Percentiles rank a stretch among this genome's conserved stretches.
phyloP scores from a whole-genome alignment of 2,888 invertebrate species.

The Rosalia funebris region DNA sequence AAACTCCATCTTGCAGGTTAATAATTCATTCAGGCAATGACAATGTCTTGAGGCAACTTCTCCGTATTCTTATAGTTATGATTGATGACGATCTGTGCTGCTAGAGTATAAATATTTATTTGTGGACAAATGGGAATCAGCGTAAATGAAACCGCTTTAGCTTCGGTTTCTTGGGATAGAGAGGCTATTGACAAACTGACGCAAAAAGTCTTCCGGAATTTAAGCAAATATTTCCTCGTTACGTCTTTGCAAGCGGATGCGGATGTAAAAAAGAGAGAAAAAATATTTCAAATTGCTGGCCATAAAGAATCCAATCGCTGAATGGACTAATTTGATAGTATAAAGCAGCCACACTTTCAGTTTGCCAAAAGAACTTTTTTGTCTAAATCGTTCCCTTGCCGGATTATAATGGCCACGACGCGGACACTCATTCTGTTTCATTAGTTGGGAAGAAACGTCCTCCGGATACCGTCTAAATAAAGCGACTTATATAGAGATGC shows the following conservation, averaged over 20 bases:
- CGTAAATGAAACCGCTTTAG: too few relatives aligned
- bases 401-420: constrained; percentile 3
- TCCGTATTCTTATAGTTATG: too few relatives aligned
- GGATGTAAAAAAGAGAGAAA: not conserved
- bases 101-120: too few relatives aligned
- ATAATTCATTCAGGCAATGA: too few relatives aligned
- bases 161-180: too few relatives aligned
- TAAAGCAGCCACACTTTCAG: too few relatives aligned
- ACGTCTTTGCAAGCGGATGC: not conserved
- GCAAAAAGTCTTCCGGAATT: not conserved
- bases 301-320: not conserved
- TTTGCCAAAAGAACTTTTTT: constrained; percentile 7
- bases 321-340: constrained; percentile 5
- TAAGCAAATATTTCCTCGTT: not conserved
- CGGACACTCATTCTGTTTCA: constrained; percentile 7
- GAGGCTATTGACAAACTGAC: not conserved
- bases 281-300: not conserved
- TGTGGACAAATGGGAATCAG: too few relatives aligned
- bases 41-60: too few relatives aligned
- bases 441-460: not conserved
- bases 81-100: too few relatives aligned
- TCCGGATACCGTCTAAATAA: not conserved
- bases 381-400: constrained; percentile 4
- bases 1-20: too few relatives aligned
- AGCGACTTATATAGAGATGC: constrained; percentile 5